Base-by-base conservation (phyloP, 2,888 invertebrate species). In the Mantis religiosa region DNA sequence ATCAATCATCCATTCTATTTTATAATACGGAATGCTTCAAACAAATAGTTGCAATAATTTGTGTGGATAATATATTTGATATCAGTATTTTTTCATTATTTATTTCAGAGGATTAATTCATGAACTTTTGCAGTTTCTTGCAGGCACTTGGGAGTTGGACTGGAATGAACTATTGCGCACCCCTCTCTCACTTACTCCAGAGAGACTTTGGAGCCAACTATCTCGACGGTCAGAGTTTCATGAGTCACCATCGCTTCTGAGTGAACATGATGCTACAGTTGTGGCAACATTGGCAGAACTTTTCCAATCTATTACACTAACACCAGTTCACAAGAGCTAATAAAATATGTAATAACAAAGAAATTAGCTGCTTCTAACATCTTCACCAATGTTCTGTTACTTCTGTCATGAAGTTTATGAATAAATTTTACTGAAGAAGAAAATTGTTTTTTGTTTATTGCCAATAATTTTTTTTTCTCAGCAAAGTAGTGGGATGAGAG, bases 201-300 rank as follows among this genome's bases (percentile, higher is more conserved):
- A 89, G 83, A 87, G 87, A 41, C 85, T 90, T 27, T 90, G 90
- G 90, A 82, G 85, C 15, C 90, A 90, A 71, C 82, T 90, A 47
- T 88, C 89, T 8, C 87, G 89, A 34, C 82, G 90, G 7, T 86
- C 88, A 9, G 90, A 90, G 41, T 90, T 90, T 85, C 84, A 86
- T 47, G 89, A 90, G 82, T 47, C 88, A 12, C 82, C 84, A 14
- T 84, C 82, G 14, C 28, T 82, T n/a, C 71, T 90, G 30, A 87
- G n/a, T 83, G 88, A 89, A 83, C 90, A 90, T 83, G 90, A 90
- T 83, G 82, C 88, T 85, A 87, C 89, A 15, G 90, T 89, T 47
- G 88, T 90, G 3, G 84, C 87, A 28, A 82, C 89, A 0, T 82
- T 90, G 28, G 85, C 89, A 34, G 82, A 54, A 34, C 82, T 90